Percentiles rank a stretch among this genome's conserved stretches.
Evolutionary conservation across 1,140 invertebrate genomes (phyloP).

Genomic region (Delia radicum): DNA sequence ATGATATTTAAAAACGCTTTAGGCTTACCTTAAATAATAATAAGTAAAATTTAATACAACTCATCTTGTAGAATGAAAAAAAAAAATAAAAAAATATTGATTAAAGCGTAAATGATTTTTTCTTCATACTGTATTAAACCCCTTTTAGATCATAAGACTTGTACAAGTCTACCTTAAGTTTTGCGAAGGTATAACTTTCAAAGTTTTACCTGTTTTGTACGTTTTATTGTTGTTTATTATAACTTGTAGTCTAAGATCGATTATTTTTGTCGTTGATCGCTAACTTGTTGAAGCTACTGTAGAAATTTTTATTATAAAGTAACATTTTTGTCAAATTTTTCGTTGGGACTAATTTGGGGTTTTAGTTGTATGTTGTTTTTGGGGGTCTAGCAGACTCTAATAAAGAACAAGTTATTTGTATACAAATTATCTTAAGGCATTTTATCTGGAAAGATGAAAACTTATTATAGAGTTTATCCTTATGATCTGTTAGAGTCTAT

Average conservation of each 20-base stretch:
- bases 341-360: not conserved
- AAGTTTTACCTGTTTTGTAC: not conserved
- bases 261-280: conserved; percentile 54
- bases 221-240: conserved; percentile 23
- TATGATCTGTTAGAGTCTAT: conserved; percentile 18
- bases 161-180: not conserved
- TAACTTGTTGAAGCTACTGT: conserved; percentile 55
- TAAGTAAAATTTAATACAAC: not conserved
- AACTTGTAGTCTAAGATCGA: conserved; percentile 27
- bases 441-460: not conserved
- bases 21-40: not conserved
- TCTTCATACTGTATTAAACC: not conserved
- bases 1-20: not conserved
- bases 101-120: conserved; percentile 57
- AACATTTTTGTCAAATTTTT: conserved; percentile 2
- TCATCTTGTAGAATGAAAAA: not conserved
- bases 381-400: too few relatives aligned
- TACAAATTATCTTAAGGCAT: not conserved
- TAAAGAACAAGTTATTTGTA: too few relatives aligned
- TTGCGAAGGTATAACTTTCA: not conserved
- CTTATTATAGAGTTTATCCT: conserved; percentile 3
- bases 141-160: not conserved
- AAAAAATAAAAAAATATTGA: conserved; percentile 35
- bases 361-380: not conserved
- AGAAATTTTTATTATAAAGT: conserved; percentile 10